Base-by-base conservation (phyloP, 1,140 invertebrate species). In the Druon quercuslanigerum region DNA sequence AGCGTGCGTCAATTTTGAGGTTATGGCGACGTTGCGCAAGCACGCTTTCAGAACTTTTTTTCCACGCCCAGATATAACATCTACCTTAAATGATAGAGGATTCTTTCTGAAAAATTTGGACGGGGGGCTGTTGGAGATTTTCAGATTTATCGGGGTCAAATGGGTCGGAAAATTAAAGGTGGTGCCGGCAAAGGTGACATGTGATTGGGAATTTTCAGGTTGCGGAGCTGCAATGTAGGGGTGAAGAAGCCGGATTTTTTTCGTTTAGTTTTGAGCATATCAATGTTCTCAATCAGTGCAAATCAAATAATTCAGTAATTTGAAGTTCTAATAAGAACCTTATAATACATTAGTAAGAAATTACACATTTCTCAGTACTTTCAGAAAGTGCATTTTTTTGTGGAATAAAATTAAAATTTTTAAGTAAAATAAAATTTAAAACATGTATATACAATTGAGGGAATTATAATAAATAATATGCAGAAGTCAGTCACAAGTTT, bases 1-100 rank as follows among this genome's bases (percentile, higher is more conserved):
- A 66, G 60, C 60, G 60, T 66, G 60, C 60, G n/a, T 33, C 5
- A 14, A 70, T 50, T 85, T 85, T 82, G 75, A 85, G 84, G 84
- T 85, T 85, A 85, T 81, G 52, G 50, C 46, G 56, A 54, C 79
- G 83, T 81, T 75, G 81, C 80, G 78, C 73, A 76, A 74, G 52
- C 13, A 77, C 25, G 14, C 7, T 46, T 46, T 46, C 40, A 46
- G 40, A 46, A 9, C 4, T 9, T 46, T 46, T 66, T 33, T 66
- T 66, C 60, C 14, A 66, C 60, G 60, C 60, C 60, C 60, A 33
- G 60, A 66, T 66, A 16, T 66, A 16, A 66, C 14, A 66, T 66
- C 60, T 25, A 25, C 25, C 25, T n/a, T 14, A 40, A 46, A 46
- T 9, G 40, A 7, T 9, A 60, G 52, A 16, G 20, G 19, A 33